Percentiles rank a stretch among this genome's conserved stretches.
Conservation (phyloP, 2,113 vertebrate species). For the Ameiurus melas region DNA sequence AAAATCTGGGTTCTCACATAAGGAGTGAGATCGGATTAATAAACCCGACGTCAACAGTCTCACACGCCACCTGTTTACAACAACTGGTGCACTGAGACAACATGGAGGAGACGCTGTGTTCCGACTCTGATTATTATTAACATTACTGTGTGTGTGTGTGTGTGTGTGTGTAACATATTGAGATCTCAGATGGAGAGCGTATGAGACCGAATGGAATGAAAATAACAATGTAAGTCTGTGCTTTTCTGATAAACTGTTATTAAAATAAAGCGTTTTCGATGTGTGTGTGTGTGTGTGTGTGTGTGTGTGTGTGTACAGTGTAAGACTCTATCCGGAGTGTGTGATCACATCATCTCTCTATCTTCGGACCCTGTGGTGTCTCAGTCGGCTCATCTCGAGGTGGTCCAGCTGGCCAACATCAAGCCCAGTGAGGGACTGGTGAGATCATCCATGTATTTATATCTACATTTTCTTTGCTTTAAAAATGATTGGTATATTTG, state of each 20-base stretch:
- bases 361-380: conserved; percentile 86
- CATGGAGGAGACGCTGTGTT: neutral
- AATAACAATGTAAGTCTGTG: neutral
- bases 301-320: conserved; percentile 70
- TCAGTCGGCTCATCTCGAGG: conserved; percentile 83
- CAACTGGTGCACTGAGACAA: conserved; percentile 11
- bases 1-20: conserved; percentile 1
- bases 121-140: neutral
- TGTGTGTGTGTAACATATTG: conserved; percentile 4
- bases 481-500: neutral
- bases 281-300: conserved; percentile 21
- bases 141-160: conserved; percentile 3
- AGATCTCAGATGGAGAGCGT: neutral
- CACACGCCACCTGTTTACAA: conserved; percentile 19
- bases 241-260: neutral
- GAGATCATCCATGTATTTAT: conserved; percentile 56
- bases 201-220: neutral
- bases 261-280: neutral
- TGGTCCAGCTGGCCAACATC: conserved; percentile 81
- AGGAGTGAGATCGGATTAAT: neutral
- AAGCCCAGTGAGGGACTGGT: conserved; percentile 87
- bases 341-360: conserved; percentile 88
- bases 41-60: neutral
- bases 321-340: conserved; percentile 89
- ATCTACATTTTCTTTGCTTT: neutral